Percentiles rank a stretch among this genome's conserved stretches.
These are phyloP conservation scores for Tenthredo distinguenda DNA, from an alignment of 2,888 invertebrate genomes.

Conservation along the genomic window DNA sequence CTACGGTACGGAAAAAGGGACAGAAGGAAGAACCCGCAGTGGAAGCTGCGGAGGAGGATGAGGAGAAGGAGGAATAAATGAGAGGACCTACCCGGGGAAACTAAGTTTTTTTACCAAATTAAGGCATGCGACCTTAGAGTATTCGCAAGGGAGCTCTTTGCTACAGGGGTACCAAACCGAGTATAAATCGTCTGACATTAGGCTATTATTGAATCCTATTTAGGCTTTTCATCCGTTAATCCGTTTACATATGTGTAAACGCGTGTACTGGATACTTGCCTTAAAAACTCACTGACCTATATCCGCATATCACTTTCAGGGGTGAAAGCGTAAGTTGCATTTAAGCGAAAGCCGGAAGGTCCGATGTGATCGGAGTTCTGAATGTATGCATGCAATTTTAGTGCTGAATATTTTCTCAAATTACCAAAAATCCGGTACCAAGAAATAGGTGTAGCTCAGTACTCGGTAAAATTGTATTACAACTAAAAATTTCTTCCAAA, in stretches of 20 bases:
- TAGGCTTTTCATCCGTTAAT: neutral
- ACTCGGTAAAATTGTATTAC: neutral
- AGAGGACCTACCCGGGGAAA: slow-evolving; percentile 39
- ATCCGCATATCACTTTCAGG: neutral
- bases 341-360: neutral
- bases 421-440: neutral
- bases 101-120: slow-evolving; percentile 48
- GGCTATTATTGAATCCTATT: slow-evolving; percentile 21
- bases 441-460: neutral
- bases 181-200: slow-evolving; percentile 16
- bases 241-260: neutral
- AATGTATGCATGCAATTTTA: neutral
- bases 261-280: neutral
- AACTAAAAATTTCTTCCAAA: neutral
- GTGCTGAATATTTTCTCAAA: neutral
- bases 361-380: neutral
- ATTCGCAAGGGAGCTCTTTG: slow-evolving; percentile 33
- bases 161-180: neutral
- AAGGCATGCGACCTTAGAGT: slow-evolving; percentile 38
- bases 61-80: slow-evolving; percentile 47
- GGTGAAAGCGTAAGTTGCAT: neutral
- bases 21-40: slow-evolving; percentile 46
- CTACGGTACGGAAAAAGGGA: slow-evolving; percentile 17
- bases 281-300: neutral
- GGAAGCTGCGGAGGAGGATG: slow-evolving; percentile 15